These are phyloP conservation scores for Manacus vitellinus DNA, from an alignment of 2,113 vertebrate species.

Conservation along the genomic window DNA sequence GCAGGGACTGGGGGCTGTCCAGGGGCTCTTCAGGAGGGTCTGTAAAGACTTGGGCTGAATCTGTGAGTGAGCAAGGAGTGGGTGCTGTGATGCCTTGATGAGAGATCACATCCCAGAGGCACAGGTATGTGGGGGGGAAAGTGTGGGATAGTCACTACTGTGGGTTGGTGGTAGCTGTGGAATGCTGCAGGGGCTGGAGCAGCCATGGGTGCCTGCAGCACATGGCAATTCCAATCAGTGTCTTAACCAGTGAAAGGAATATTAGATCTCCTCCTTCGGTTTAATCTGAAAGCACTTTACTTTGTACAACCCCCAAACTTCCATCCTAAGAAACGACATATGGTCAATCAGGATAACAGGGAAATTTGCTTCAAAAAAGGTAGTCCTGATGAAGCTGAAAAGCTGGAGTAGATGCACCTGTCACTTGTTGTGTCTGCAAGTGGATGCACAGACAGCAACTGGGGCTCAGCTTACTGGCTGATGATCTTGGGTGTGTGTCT, in stretches of 20 bases:
- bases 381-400: neutral
- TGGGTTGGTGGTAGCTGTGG: neutral
- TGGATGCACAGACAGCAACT: slow-evolving; percentile 7
- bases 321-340: neutral
- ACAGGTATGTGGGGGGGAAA: neutral
- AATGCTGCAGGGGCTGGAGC: neutral
- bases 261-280: neutral
- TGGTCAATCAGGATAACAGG: neutral
- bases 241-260: neutral
- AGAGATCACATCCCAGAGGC: neutral
- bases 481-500: neutral
- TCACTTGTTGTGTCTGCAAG: slow-evolving; percentile 16
- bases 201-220: neutral
- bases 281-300: neutral
- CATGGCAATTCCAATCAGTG: neutral
- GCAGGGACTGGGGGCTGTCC: neutral
- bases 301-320: neutral
- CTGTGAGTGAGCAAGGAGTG: neutral
- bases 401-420: neutral
- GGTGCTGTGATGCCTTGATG: neutral
- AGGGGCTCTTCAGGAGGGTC: neutral
- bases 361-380: neutral
- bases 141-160: neutral
- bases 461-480: neutral
- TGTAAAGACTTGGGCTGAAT: neutral